Conservation (phyloP, 1,140 invertebrate species). For the Anastrepha obliqua region DNA sequence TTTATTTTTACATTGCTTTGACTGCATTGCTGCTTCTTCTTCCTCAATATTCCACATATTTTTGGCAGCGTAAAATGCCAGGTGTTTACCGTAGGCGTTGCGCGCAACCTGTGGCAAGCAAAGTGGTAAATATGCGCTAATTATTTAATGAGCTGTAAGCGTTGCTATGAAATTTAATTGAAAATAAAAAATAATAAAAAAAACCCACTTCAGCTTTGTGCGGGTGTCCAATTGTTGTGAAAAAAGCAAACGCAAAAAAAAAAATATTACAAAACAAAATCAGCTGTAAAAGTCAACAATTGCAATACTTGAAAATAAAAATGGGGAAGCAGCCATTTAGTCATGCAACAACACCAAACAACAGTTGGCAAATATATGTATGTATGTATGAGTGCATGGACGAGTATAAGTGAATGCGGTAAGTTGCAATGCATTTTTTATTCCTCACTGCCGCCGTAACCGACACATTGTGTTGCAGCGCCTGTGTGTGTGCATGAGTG, state of each 20-base stretch:
- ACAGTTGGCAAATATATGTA: background rate
- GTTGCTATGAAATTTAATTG: background rate
- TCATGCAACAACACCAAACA: background rate
- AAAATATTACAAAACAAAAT: background rate
- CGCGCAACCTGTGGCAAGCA: background rate
- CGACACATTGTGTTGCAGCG: too few relatives aligned
- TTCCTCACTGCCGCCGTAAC: too few relatives aligned
- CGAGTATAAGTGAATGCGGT: background rate
- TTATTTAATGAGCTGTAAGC: slow-evolving; percentile 31
- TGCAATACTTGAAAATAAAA: background rate
- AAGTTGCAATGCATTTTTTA: background rate
- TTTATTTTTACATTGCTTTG: background rate
- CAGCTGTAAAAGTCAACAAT: slow-evolving; percentile 24
- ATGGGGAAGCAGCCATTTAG: slow-evolving; percentile 19
- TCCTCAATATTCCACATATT: background rate
- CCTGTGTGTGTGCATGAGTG: background rate
- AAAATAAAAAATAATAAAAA: background rate
- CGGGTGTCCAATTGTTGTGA: background rate
- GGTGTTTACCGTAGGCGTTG: slow-evolving; percentile 22
- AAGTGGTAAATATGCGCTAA: slow-evolving; percentile 12
- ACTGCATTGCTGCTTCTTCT: background rate
- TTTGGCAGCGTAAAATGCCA: background rate
- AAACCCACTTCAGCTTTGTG: background rate
- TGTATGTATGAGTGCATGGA: background rate
- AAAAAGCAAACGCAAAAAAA: background rate